Percentiles rank a stretch among this genome's conserved stretches.
Conservation (phyloP, 2,888 invertebrate genomes). For the Synanthedon myopaeformis region DNA sequence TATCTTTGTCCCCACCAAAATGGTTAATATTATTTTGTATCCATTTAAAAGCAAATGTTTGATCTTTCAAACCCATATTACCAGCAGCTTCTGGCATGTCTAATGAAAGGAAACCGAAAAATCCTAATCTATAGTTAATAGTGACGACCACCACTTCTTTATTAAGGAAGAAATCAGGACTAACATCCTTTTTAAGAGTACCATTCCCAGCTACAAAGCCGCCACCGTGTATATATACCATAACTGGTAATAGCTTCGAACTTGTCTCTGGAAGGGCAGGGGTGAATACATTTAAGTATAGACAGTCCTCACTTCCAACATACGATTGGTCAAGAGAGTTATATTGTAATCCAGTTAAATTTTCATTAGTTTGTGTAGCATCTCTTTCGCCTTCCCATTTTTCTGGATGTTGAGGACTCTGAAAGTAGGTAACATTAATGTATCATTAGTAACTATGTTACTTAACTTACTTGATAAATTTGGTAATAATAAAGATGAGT, state of each 20-base stretch:
- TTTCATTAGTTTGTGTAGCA: conserved; percentile 71
- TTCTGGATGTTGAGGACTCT: conserved; percentile 47
- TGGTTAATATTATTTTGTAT: conserved; percentile 52
- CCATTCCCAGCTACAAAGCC: conserved; percentile 56
- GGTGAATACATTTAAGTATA: conserved; percentile 77
- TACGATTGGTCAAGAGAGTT: conserved; percentile 25
- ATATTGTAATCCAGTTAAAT: not conserved
- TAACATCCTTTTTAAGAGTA: conserved; percentile 42
- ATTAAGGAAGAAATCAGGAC: conserved; percentile 55
- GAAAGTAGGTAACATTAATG: conserved; percentile 9
- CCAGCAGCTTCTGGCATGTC: conserved; percentile 52
- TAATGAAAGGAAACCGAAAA: conserved; percentile 51
- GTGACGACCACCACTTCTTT: conserved; percentile 52
- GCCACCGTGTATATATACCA: conserved; percentile 61
- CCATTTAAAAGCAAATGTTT: conserved; percentile 65
- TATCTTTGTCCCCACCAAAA: conserved; percentile 60
- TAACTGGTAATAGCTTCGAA: conserved; percentile 34
- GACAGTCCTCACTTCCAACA: conserved; percentile 73
- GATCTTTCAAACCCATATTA: conserved; percentile 65
- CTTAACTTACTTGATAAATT: too few species aligned
- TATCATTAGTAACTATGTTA: too few species aligned
- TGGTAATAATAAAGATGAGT: too few species aligned
- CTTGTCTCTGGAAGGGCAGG: conserved; percentile 44
- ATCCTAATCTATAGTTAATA: conserved; percentile 55
- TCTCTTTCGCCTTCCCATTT: conserved; percentile 73